Evolutionary conservation across 2,797 vertebrate genomes (phyloP), one percentile per base, ranked within the genome.

Genomic region (Poeciliopsis paucimaculata): DNA sequence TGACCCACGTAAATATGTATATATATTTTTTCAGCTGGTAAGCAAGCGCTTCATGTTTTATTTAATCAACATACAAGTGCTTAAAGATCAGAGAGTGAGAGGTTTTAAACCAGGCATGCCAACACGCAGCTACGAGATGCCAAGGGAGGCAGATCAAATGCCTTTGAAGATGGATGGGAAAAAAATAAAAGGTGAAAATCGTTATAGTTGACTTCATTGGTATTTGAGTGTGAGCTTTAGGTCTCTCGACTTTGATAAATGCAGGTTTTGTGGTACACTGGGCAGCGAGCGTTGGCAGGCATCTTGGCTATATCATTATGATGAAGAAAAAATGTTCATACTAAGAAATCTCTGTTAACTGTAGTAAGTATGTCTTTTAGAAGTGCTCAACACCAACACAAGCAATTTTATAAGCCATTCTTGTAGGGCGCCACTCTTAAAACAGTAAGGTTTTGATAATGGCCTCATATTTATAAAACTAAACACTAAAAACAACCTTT

Each of bases 91-190:
- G 91, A 94, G 89, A 89, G 76, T 84, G 84, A 81, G 81, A 83
- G 85, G 71, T 91, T 90, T 90, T 85, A 93, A 93, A 87, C 76
- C 84, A 84, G 90, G 91, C 86, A 91, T 93, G 92, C 91, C 92
- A 93, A 89, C 86, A 92, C 78, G 86, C 87, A 92, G 84, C 90
- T 86, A 91, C 88, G 79, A 84, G 89, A 92, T 89, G 86, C 88
- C 90, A 88, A 89, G 91, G 92, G 93, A 94, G 90, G 79, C 88
- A 89, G 90, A 94, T 95, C 93, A 94, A 92, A 95, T 93, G 75
- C 90, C 92, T 95, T 94, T 93, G 92, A 94, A 94, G 92, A 92
- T 68, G 72, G 81, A 85, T 82, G 57, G 26, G 83, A 79, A 82
- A 90, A 84, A 89, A 84, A 87, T 47, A 43, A 79, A 76, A 83